Base-by-base conservation (phyloP, 2,888 invertebrate genomes). In the Tromatobia lineatoria region DNA sequence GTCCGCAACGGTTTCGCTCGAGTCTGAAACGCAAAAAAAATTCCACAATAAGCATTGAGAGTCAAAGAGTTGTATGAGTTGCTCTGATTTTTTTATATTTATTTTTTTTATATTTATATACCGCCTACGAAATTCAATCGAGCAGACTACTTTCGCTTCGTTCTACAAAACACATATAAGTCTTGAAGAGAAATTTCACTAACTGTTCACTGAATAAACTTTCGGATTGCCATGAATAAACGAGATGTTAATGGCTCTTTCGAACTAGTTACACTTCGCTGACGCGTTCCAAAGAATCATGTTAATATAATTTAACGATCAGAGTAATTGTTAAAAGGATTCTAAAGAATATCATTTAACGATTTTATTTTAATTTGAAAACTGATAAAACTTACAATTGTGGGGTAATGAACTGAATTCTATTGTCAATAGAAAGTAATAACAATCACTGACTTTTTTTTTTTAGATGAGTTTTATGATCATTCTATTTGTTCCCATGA, bases 1-100 rank as follows among this genome's bases (percentile, higher is more conserved):
- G 85, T 93, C 93, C 83, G 90, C 91, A 84, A 91, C 88, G 61
- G 91, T 90, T 87, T 93, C 93, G 90, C 92, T 93, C 84, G 92
- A 89, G 87, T 94, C 93, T 93, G 92, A 34, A 94, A 93, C 90
- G 90, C 86, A 83, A 77, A 67, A 81, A 38, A 71, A 25, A 76
- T 59, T 66, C 20, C 8, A 61, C 23, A 70, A 81, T 75, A 73
- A 85, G 67, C 18, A 85, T 79, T 71, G n/a, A 81, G 74, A 84
- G 54, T 29, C 38, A 81, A 78, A 80, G 57, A 8, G n/a, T n/a
- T 47, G 73, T 77, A 67, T 45, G 66, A 59, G 52, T 59, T 66
- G 59, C 15, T 34, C 54, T 64, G 52, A 45, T 29, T 71, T 59
- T 47, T 23, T 52, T 78, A 47, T 80, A 45, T 54, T 69, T 84